Evolutionary conservation across 2,797 vertebrate genomes (phyloP).

Genomic region (Betta splendens): DNA sequence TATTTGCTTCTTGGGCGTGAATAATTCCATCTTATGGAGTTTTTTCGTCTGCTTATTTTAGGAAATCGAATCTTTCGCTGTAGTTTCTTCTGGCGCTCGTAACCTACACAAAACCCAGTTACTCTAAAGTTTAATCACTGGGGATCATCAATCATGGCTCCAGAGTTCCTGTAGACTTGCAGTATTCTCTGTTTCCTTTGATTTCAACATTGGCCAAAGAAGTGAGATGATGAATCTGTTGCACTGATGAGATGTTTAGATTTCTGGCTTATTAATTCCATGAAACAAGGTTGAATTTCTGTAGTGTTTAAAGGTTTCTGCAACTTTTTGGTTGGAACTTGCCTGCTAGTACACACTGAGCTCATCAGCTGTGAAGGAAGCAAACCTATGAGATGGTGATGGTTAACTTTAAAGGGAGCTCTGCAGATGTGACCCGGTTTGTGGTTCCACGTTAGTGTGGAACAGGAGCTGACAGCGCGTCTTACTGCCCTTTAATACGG

Average conservation of each 20-base stretch:
- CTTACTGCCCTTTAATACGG: not conserved
- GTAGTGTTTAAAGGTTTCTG: not conserved
- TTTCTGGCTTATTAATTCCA: not conserved
- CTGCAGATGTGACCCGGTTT: not conserved
- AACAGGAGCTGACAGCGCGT: not conserved
- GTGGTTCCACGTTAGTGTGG: slow-evolving; percentile 16
- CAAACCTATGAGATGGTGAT: slow-evolving; percentile 12
- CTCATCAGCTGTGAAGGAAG: slow-evolving; percentile 4
- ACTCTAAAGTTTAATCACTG: too few relatives aligned
- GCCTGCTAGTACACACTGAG: slow-evolving; percentile 3
- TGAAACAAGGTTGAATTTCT: not conserved
- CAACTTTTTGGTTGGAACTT: not conserved
- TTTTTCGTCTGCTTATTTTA: not conserved
- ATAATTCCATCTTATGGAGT: slow-evolving; percentile 6
- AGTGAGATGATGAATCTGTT: slow-evolving; percentile 1
- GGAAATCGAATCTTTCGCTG: too few relatives aligned
- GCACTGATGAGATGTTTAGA: not conserved
- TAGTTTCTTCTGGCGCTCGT: too few relatives aligned
- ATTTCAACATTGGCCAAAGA: not conserved
- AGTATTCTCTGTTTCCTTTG: too few relatives aligned
- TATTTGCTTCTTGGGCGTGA: not conserved
- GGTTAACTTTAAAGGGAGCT: not conserved
- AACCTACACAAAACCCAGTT: too few relatives aligned
- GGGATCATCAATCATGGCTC: too few relatives aligned
- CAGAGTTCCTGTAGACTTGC: too few relatives aligned